These are phyloP conservation scores for Moxostoma hubbsi DNA, from an alignment of 2,797 vertebrate species.

Conservation along the genomic window DNA sequence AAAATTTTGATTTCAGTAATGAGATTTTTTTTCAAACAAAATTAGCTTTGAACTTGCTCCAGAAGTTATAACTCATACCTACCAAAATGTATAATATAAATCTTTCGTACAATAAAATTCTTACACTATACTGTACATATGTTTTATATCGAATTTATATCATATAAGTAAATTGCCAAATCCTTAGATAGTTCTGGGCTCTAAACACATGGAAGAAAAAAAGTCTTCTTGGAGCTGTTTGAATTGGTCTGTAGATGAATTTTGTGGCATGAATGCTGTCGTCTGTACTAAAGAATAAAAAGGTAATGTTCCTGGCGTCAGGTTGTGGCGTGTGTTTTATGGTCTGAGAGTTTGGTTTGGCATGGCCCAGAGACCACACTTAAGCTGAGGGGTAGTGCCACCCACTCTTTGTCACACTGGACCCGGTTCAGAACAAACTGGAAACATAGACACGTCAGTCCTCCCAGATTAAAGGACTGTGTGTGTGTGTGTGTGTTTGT, in stretches of 20 bases:
- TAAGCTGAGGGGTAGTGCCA: conserved; percentile 74
- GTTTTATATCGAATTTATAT: conserved; percentile 40
- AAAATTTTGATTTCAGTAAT: not conserved
- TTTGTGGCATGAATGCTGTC: conserved; percentile 68
- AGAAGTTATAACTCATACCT: not conserved
- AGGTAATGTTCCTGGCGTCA: conserved; percentile 79
- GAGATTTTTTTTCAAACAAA: no score
- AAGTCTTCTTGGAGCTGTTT: conserved; percentile 47
- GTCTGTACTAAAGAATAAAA: conserved; percentile 72
- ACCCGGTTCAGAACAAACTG: conserved; percentile 79
- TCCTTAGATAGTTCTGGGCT: conserved; percentile 33
- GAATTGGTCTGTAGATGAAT: conserved; percentile 61
- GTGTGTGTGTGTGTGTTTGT: conserved; percentile 23
- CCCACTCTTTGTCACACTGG: conserved; percentile 80
- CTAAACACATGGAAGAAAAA: conserved; percentile 46
- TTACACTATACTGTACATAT: not conserved
- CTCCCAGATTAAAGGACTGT: conserved; percentile 62
- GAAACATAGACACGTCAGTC: conserved; percentile 77
- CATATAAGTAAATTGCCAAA: conserved; percentile 30
- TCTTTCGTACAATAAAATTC: conserved; percentile 18
- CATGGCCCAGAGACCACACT: conserved; percentile 73
- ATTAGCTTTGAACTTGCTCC: not conserved
- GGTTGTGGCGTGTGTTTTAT: conserved; percentile 75
- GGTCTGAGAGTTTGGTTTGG: conserved; percentile 78
- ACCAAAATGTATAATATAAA: conserved; percentile 14